Percentiles rank a stretch among this genome's conserved stretches.
Evolutionary conservation across 2,113 vertebrate species (phyloP).

Genomic region (Acrocephalus kingi): DNA sequence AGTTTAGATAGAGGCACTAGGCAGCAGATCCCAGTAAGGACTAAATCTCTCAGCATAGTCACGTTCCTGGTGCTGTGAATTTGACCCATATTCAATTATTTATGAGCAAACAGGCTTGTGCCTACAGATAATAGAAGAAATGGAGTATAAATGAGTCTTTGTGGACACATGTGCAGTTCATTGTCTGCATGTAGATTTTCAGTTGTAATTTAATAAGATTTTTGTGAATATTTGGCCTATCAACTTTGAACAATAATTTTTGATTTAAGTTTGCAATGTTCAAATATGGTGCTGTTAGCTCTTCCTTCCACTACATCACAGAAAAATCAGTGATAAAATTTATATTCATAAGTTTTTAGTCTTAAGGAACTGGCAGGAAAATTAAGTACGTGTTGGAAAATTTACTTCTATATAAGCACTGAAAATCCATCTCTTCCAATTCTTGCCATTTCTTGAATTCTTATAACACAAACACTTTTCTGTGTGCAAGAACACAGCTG

Average conservation of each 20-base stretch:
- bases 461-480: background rate
- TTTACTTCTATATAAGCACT: background rate
- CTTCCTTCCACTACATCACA: background rate
- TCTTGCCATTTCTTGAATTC: background rate
- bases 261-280: background rate
- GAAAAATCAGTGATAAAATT: background rate
- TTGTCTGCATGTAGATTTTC: background rate
- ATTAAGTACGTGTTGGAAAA: background rate
- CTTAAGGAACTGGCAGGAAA: background rate
- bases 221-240: background rate
- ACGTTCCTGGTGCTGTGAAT: background rate
- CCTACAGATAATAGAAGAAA: background rate
- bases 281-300: background rate
- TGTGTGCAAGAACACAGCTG: background rate
- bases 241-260: background rate
- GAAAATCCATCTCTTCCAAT: background rate
- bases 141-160: background rate
- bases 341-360: background rate
- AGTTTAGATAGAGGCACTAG: background rate
- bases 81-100: conserved; percentile 11
- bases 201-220: background rate
- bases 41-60: background rate
- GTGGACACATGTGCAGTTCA: background rate
- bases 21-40: background rate
- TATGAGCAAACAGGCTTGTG: background rate